These are phyloP conservation scores for Borostomias antarcticus DNA, from an alignment of 2,797 vertebrate species.

Conservation along the genomic window DNA sequence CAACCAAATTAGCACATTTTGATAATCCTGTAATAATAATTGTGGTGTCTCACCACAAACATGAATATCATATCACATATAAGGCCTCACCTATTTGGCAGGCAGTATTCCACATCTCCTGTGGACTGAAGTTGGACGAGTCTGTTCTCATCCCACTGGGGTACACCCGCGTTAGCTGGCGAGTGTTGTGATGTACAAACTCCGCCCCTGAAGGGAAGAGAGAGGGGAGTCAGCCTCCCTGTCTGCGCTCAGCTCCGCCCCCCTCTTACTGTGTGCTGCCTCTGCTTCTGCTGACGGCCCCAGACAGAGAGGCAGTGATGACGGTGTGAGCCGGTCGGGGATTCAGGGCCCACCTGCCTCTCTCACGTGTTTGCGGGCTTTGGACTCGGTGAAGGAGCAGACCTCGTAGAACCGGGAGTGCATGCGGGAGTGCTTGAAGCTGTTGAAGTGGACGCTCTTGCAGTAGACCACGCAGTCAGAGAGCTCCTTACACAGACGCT, in stretches of 20 bases:
- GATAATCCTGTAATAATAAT: too few relatives aligned
- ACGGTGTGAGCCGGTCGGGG: background rate
- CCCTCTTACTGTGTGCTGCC: background rate
- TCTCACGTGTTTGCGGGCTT: slow-evolving; percentile 86
- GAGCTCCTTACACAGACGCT: slow-evolving; percentile 83
- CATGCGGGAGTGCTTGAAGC: slow-evolving; percentile 84
- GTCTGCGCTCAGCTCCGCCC: background rate
- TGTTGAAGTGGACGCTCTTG: slow-evolving; percentile 86
- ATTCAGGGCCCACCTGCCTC: slow-evolving; percentile 81
- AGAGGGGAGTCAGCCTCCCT: background rate
- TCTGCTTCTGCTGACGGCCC: too few relatives aligned
- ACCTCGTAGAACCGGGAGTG: slow-evolving; percentile 88
- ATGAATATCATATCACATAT: too few relatives aligned
- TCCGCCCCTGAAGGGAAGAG: slow-evolving; percentile 73
- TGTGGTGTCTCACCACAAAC: too few relatives aligned
- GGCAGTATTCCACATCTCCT: slow-evolving; percentile 94
- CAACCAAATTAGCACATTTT: too few relatives aligned
- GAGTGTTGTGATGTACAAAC: slow-evolving; percentile 88
- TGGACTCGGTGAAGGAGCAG: slow-evolving; percentile 89
- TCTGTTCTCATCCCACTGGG: slow-evolving; percentile 90
- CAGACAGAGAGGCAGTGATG: too few relatives aligned
- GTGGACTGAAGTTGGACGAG: slow-evolving; percentile 93
- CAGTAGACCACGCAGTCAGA: slow-evolving; percentile 92
- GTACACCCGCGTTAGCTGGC: slow-evolving; percentile 89
- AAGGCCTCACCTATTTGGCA: slow-evolving; percentile 88